Conservation (phyloP, 2,113 vertebrate species). For the Trachemys scripta region DNA sequence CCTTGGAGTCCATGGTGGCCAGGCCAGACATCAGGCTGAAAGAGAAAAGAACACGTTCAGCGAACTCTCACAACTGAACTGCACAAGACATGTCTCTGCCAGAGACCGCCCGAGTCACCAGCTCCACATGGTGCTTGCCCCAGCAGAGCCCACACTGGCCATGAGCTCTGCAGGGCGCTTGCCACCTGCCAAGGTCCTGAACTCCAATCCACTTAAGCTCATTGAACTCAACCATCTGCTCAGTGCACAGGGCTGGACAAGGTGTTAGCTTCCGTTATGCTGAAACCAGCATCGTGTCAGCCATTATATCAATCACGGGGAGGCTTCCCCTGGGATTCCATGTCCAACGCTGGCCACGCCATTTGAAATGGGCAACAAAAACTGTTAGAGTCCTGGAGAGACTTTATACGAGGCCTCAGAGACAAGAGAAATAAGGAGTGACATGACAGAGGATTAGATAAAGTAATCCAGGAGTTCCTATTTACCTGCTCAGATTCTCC, state of each 20-base stretch:
- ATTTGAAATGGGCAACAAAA: neutral
- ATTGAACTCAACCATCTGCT: neutral
- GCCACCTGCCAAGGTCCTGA: neutral
- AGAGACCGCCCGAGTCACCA: neutral
- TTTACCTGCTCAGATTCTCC: neutral
- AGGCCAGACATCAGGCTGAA: conserved; percentile 90
- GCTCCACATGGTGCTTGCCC: neutral
- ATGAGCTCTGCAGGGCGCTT: neutral
- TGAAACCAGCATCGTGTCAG: neutral
- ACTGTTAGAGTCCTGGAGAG: neutral
- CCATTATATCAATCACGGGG: neutral
- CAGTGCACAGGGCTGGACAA: neutral
- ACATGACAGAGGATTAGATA: neutral
- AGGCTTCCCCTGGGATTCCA: neutral
- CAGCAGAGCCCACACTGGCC: neutral
- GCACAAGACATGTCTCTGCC: neutral
- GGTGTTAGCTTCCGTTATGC: neutral
- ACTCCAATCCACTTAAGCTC: neutral
- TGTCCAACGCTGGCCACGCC: neutral
- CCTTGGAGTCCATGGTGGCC: conserved; percentile 90
- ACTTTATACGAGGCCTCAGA: neutral
- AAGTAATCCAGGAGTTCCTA: neutral
- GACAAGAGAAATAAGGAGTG: neutral
- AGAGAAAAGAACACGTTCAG: neutral
- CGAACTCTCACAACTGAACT: neutral